Evolutionary conservation across 2,797 vertebrate species (phyloP), one percentile per base, ranked within the genome.

Genomic region (Typhlichthys subterraneus): DNA sequence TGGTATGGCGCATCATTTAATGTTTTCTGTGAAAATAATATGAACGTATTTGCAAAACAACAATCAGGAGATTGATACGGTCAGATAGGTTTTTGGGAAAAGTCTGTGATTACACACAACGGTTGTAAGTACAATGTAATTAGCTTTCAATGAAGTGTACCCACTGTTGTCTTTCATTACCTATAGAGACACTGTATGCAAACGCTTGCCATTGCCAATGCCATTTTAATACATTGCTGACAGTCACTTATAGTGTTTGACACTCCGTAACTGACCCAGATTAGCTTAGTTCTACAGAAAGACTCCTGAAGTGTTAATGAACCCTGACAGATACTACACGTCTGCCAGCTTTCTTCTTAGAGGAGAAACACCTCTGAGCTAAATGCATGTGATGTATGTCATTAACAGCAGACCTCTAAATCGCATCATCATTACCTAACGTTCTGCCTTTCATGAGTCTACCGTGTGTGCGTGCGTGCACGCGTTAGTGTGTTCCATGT

Each of bases 361-460:
- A 67, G 53, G 59, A 73, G 70, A 56, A 19, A 38, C 57, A 61
- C 55, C 72, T 80, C 65, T 68, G 74, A 61, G 59, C 61, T 74
- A 46, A 66, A 63, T 54, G 51, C 59, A 70, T 57, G 64, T 76
- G 55, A 59, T 75, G 51, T 65, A 77, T 75, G 68, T 72, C 66
- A 67, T 76, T 72, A 70, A 71, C 42, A 80, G 57, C 64, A 68
- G 73, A 48, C 60, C 65, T 75, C 79, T 76, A 83, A 86, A 83
- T 88, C 82, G 74, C 57, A 69, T 88, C 80, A 80, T 57, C 70
- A 75, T 74, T 61, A 70, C 67, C 67, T 50, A 61, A 67, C 60
- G 33, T 65, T 60, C 79, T 55, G 74, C 81, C 75, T 77, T 73
- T 80, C 77, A 82, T 80, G 59, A 72, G 23, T 76, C 82, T 67